phyloP scores from a whole-genome alignment of 2,888 invertebrate genomes.

The Lypha dubia region DNA sequence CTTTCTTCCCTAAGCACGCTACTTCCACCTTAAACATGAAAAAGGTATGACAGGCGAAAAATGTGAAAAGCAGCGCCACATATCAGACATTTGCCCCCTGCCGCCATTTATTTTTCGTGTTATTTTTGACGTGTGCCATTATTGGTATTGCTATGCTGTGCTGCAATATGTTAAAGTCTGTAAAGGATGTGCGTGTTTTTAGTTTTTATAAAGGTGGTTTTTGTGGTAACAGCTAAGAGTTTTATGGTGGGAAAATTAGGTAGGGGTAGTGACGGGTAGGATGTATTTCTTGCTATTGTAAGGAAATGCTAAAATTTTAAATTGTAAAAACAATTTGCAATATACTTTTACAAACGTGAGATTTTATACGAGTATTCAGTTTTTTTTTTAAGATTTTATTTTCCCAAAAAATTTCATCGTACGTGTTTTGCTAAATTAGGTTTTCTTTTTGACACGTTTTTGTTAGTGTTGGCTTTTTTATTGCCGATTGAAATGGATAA shows the following conservation, averaged over 20 bases:
- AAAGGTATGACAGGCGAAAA: slow-evolving; percentile 16
- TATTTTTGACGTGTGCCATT: slow-evolving; percentile 62
- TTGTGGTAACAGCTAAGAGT: slow-evolving; percentile 4
- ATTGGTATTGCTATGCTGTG: slow-evolving; percentile 34
- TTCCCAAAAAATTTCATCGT: slow-evolving; percentile 28
- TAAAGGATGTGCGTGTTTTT: slow-evolving; percentile 55
- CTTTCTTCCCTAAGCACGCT: slow-evolving; percentile 1
- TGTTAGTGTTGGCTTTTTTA: slow-evolving; percentile 54
- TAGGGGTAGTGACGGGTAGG: neutral
- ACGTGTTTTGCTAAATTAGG: slow-evolving; percentile 49
- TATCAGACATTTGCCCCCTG: slow-evolving; percentile 69
- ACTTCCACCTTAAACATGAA: slow-evolving; percentile 15
- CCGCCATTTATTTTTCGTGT: slow-evolving; percentile 65
- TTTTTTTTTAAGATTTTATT: slow-evolving; percentile 30
- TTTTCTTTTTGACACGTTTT: slow-evolving; percentile 50
- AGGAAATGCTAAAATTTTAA: slow-evolving; percentile 30
- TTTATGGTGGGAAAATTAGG: neutral
- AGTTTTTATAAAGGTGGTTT: slow-evolving; percentile 17
- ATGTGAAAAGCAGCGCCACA: slow-evolving; percentile 47
- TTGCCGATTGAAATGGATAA: slow-evolving; percentile 24
- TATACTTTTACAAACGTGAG: slow-evolving; percentile 50
- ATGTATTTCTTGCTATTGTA: neutral
- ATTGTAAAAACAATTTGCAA: slow-evolving; percentile 52
- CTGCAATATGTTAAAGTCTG: slow-evolving; percentile 67
- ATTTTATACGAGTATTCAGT: neutral